A percentile compares a stretch with the other conserved stretches of the same genome.
Evolutionary conservation across 2,797 vertebrate species (phyloP).

Genomic region (Ctenochaetus hawaiiensis): DNA sequence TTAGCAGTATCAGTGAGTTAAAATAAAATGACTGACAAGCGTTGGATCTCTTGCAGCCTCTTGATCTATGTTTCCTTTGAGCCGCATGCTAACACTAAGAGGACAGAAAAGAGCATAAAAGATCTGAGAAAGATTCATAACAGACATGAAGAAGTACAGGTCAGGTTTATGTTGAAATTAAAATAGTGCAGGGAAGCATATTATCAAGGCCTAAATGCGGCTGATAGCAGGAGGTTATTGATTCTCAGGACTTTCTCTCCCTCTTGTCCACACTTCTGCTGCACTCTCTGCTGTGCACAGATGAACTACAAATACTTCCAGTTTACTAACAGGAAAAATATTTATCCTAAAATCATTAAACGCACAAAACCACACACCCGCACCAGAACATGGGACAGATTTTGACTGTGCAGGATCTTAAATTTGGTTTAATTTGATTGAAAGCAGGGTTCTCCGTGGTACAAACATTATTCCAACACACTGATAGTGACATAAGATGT

Average conservation of each 20-base stretch:
- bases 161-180: slow-evolving; percentile 39
- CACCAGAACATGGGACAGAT: not conserved
- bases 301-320: slow-evolving; percentile 24
- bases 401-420: slow-evolving; percentile 1
- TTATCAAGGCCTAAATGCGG: slow-evolving; percentile 43
- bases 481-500: slow-evolving; percentile 38
- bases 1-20: slow-evolving; percentile 67
- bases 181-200: slow-evolving; percentile 27
- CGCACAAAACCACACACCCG: not conserved
- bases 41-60: slow-evolving; percentile 72
- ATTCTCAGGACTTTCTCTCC: slow-evolving; percentile 22
- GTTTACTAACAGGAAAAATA: slow-evolving; percentile 8
- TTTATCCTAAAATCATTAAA: not conserved
- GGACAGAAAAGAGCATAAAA: not conserved
- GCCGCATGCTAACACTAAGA: slow-evolving; percentile 21
- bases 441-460: not conserved
- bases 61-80: slow-evolving; percentile 70
- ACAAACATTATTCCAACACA: slow-evolving; percentile 12
- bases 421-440: not conserved
- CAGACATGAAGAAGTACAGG: slow-evolving; percentile 10
- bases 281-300: slow-evolving; percentile 26
- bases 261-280: slow-evolving; percentile 24
- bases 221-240: slow-evolving; percentile 54
- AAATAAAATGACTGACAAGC: slow-evolving; percentile 66
- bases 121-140: not conserved